These are phyloP conservation scores for Pagrus major DNA, from an alignment of 2,113 vertebrate genomes.

Conservation along the genomic window DNA sequence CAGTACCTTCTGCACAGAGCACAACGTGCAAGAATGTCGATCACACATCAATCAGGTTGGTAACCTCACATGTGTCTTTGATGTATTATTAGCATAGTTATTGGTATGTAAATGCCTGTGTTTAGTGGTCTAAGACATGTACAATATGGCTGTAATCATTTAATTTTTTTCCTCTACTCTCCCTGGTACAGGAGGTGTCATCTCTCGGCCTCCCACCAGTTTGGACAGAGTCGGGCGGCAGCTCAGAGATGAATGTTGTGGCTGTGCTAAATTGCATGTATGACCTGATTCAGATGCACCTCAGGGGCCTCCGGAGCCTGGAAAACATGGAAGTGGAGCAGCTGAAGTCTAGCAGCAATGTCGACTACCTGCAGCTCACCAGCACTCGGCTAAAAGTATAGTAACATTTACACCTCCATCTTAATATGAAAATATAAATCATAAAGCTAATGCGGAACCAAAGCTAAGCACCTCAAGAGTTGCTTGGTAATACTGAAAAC, in stretches of 20 bases:
- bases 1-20: conserved; percentile 92
- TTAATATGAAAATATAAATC: conserved; percentile 1
- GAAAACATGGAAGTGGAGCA: conserved; percentile 93
- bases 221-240: conserved; percentile 81
- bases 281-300: conserved; percentile 91
- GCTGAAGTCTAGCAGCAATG: conserved; percentile 89
- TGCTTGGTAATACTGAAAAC: background rate
- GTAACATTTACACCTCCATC: background rate
- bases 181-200: conserved; percentile 87
- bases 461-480: background rate
- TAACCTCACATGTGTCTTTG: background rate
- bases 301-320: conserved; percentile 87
- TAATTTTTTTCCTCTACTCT: background rate
- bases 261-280: conserved; percentile 91
- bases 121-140: background rate
- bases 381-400: conserved; percentile 89
- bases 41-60: conserved; percentile 92
- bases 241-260: conserved; percentile 86
- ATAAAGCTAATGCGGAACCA: background rate
- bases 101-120: background rate
- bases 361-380: conserved; percentile 90
- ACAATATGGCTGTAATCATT: background rate
- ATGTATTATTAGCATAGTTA: background rate
- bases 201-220: conserved; percentile 90
- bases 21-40: conserved; percentile 92